Conservation (phyloP, 2,888 invertebrate species). For the Scaptodrosophila latifasciaeformis region DNA sequence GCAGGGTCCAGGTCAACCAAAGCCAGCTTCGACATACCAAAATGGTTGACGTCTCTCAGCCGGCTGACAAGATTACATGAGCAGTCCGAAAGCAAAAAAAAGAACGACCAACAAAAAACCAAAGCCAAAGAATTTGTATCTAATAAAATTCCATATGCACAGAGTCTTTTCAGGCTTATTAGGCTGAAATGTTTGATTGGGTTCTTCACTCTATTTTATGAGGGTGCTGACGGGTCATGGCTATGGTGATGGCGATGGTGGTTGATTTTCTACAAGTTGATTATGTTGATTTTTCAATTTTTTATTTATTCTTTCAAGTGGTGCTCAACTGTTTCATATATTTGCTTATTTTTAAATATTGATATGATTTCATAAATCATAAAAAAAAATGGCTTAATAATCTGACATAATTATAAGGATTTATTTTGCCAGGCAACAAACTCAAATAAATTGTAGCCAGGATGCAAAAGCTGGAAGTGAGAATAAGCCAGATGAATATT, state of each 20-base stretch:
- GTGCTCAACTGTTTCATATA: constrained; percentile 18
- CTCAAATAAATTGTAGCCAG: no score
- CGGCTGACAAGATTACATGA: constrained; percentile 37
- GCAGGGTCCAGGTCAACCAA: background rate
- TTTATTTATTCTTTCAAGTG: constrained; percentile 10
- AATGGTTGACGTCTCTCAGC: constrained; percentile 67
- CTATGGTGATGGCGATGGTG: constrained; percentile 36
- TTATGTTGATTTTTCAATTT: constrained; percentile 39
- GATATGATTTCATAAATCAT: constrained; percentile 19
- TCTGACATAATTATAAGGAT: background rate
- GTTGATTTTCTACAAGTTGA: constrained; percentile 37
- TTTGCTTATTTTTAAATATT: constrained; percentile 32
- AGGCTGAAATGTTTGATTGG: constrained; percentile 58
- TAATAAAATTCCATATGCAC: constrained; percentile 67
- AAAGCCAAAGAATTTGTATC: constrained; percentile 55
- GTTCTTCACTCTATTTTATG: constrained; percentile 30
- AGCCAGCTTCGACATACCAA: constrained; percentile 23
- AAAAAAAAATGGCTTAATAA: background rate
- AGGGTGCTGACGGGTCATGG: constrained; percentile 36
- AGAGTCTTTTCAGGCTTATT: constrained; percentile 42
- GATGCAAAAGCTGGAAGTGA: no score
- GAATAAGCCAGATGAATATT: constrained; percentile 7
- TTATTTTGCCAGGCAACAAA: background rate
- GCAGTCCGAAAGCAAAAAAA: no score
- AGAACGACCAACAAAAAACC: no score